phyloP scores from a whole-genome alignment of 2,797 vertebrate species.

The Tympanoctomys barrerae region DNA sequence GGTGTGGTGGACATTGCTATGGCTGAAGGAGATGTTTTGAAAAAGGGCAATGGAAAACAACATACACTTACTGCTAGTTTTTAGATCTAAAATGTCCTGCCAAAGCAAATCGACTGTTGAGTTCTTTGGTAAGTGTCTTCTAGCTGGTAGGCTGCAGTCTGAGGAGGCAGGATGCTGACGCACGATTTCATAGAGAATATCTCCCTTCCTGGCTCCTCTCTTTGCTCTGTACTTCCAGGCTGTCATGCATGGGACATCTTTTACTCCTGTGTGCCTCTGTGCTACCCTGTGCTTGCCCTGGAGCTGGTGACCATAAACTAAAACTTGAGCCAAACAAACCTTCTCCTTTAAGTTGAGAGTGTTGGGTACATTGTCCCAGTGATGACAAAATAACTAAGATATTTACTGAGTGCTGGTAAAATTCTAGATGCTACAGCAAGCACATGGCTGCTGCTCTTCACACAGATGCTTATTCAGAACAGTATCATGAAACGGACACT shows the following conservation, averaged over 20 bases:
- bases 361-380: not conserved
- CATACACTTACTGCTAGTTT: not conserved
- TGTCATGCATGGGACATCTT: not conserved
- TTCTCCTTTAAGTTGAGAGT: not conserved
- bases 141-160: not conserved
- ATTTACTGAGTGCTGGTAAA: not conserved
- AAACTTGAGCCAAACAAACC: not conserved
- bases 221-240: not conserved
- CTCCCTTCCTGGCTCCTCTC: not conserved
- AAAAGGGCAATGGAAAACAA: constrained; percentile 18
- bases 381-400: not conserved
- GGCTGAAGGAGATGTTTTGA: not conserved
- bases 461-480: not conserved
- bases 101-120: not conserved
- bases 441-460: not conserved
- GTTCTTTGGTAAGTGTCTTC: not conserved
- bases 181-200: not conserved
- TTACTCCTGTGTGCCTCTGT: not conserved
- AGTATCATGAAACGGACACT: not conserved
- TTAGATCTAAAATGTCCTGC: not conserved
- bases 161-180: not conserved
- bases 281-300: not conserved
- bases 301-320: not conserved
- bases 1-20: not conserved
- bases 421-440: not conserved